Base-by-base conservation (phyloP, 1,140 invertebrate genomes). In the Tetragonula clypearis region DNA sequence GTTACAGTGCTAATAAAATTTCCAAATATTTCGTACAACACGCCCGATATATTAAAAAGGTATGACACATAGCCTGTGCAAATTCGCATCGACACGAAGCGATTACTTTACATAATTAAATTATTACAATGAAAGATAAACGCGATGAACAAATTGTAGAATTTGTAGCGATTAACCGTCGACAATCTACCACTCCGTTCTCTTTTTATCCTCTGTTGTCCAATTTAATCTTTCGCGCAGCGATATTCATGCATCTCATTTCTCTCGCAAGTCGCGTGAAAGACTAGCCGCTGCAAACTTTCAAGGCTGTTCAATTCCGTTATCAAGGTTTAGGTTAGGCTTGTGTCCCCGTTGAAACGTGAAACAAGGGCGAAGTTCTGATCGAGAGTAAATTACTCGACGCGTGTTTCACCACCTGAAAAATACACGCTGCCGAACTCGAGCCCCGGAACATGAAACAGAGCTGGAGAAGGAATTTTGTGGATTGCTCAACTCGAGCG, bases 401-500 rank as follows among this genome's bases (percentile, higher is more conserved):
- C 65, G 35, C 35, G 55, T 30, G 1, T 60, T 58, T 69, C 15
- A 53, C 21, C n/a, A 3, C 17, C 2, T 6, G 21, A 6, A 23
- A 3, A 41, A 55, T 21, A 21, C 23, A 55, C 56, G 15, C 53
- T 53, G 15, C n/a, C 12, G 3, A 62, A 26, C n/a, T n/a, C 35
- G 19, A 30, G 11, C 6, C n/a, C 6, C 21, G 49, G 17, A 79
- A 84, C 75, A 68, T 76, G 80, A 88, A 88, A 80, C 79, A 71
- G 79, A 58, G 26, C 60, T 4, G 77, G 68, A 76, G 69, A 41
- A 49, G 56, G 66, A 80, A 85, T 84, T 81, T 66, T 76, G 55
- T 72, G 79, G 78, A 86, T 90, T 68, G 82, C 35, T 35, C 35
- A 35, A 82, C 79, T 78, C 49, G 21, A 68, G 53, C 9, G 79